phyloP scores from a whole-genome alignment of 2,797 vertebrate species.

The Takifugu rubripes region DNA sequence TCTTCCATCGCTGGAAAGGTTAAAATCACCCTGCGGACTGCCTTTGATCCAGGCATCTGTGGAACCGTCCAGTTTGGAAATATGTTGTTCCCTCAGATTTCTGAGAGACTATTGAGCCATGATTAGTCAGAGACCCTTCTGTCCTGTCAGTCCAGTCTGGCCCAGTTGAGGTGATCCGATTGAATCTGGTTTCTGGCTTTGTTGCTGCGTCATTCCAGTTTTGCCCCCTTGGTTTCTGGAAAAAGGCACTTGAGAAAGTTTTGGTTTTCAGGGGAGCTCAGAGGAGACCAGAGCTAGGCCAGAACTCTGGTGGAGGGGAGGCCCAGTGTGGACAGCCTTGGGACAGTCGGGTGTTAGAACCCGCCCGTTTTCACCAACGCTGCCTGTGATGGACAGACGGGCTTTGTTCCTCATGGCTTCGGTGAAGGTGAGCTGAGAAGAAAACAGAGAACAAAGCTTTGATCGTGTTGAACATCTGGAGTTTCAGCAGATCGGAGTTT shows the following conservation, averaged over 20 bases:
- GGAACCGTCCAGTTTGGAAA: conserved; percentile 54
- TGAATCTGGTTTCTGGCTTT: conserved; percentile 27
- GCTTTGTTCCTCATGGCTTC: conserved; percentile 99
- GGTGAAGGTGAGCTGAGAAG: conserved; percentile 91
- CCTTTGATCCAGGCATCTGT: conserved; percentile 42
- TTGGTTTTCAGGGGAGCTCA: conserved; percentile 99
- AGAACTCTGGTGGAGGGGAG: conserved; percentile 94
- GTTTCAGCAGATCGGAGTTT: neutral
- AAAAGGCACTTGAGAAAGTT: conserved; percentile 95
- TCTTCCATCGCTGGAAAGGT: conserved; percentile 35
- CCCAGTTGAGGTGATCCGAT: conserved; percentile 25
- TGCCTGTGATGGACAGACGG: conserved; percentile 97
- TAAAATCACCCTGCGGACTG: conserved; percentile 12
- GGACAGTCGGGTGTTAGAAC: conserved; percentile 98
- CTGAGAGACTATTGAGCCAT: conserved; percentile 12
- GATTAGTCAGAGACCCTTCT: neutral
- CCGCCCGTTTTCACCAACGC: conserved; percentile 95
- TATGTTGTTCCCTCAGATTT: conserved; percentile 54
- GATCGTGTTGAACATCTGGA: neutral
- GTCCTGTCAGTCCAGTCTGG: conserved; percentile 20
- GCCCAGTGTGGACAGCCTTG: conserved; percentile 92
- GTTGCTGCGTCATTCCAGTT: conserved; percentile 27
- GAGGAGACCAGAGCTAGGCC: conserved; percentile 98
- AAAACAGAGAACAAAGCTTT: conserved; percentile 25
- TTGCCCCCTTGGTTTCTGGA: conserved; percentile 34